Conservation (phyloP, 2,888 invertebrate species). For the Troilus luridus region DNA sequence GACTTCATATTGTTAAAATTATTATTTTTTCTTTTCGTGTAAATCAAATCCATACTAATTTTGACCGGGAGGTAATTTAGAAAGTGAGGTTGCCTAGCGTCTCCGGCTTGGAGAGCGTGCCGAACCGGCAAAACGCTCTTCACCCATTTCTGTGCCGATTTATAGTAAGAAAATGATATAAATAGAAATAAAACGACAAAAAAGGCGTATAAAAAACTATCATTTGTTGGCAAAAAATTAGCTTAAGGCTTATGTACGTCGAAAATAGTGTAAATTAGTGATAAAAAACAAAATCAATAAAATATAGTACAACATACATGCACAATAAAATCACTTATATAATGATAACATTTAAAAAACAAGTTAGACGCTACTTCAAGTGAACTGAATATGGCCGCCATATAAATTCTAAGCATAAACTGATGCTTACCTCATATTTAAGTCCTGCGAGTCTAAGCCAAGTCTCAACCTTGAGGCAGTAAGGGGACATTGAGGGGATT, state of each 20-base stretch:
- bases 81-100: constrained; percentile 35
- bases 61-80: neutral
- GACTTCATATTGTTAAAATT: neutral
- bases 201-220: neutral
- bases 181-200: neutral
- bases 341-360: neutral
- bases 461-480: constrained; percentile 95
- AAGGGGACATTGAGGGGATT: constrained; percentile 91
- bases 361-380: constrained; percentile 53
- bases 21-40: neutral
- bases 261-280: neutral
- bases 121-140: neutral
- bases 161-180: neutral
- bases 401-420: constrained; percentile 26
- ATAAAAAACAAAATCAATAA: neutral
- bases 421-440: constrained; percentile 89
- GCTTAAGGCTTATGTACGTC: neutral
- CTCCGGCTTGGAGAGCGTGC: constrained; percentile 36
- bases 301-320: neutral
- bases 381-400: constrained; percentile 56
- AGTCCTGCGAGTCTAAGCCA: constrained; percentile 93
- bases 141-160: neutral
- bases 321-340: neutral
- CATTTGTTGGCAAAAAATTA: neutral
- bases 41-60: neutral